Conservation (phyloP, 2,797 vertebrate species). For the Sebastes umbrosus region DNA sequence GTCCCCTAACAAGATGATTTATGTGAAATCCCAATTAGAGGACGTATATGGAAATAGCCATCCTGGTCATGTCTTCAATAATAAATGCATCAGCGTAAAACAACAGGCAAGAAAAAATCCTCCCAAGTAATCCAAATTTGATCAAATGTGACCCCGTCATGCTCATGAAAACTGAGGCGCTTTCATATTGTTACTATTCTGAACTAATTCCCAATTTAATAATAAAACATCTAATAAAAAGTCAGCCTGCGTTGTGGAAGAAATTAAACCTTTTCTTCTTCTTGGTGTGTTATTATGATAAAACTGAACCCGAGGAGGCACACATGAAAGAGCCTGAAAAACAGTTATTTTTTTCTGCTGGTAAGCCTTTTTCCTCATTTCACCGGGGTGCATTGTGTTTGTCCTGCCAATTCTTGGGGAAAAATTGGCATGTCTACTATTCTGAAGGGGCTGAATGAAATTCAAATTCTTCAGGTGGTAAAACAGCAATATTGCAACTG, state of each 20-base stretch:
- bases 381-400: slow-evolving; percentile 70
- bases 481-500: slow-evolving; percentile 82
- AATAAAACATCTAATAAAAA: slow-evolving; percentile 68
- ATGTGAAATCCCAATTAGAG: slow-evolving; percentile 24
- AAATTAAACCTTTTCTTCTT: slow-evolving; percentile 69
- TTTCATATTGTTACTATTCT: slow-evolving; percentile 55
- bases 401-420: slow-evolving; percentile 70
- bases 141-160: slow-evolving; percentile 48
- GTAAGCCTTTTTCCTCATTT: slow-evolving; percentile 74
- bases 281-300: slow-evolving; percentile 64
- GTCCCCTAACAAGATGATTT: slow-evolving; percentile 31
- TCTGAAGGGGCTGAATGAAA: slow-evolving; percentile 77
- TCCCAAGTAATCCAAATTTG: slow-evolving; percentile 41
- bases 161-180: slow-evolving; percentile 44
- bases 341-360: slow-evolving; percentile 64
- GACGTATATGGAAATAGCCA: not conserved
- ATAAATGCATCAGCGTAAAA: slow-evolving; percentile 16
- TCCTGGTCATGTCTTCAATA: slow-evolving; percentile 11
- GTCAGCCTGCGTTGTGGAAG: slow-evolving; percentile 39
- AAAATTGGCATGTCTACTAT: slow-evolving; percentile 75
- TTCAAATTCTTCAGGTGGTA: slow-evolving; percentile 83
- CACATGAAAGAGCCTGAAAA: slow-evolving; percentile 42
- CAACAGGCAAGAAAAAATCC: not conserved
- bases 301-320: slow-evolving; percentile 60
- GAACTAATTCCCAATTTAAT: slow-evolving; percentile 75